A percentile compares a stretch with the other conserved stretches of the same genome.
These are phyloP conservation scores for Helostoma temminkii DNA, from an alignment of 2,797 vertebrate species.

Conservation along the genomic window DNA sequence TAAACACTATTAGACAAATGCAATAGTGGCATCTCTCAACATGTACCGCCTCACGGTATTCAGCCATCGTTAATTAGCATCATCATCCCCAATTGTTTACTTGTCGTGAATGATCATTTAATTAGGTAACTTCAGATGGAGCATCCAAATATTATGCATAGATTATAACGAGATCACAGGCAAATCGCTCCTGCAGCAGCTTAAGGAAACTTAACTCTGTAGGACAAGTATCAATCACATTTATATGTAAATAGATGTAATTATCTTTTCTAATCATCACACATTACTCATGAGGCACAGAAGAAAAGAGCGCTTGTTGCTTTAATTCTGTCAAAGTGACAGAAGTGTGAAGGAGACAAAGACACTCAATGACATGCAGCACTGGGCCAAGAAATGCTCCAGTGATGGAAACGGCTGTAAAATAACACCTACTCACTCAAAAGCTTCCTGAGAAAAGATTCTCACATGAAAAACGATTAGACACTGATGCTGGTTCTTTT, in stretches of 20 bases:
- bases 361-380: constrained; percentile 23
- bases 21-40: constrained; percentile 24
- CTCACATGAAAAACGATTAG: constrained; percentile 23
- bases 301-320: constrained; percentile 32
- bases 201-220: constrained; percentile 58
- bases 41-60: constrained; percentile 27
- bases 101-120: constrained; percentile 71
- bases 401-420: constrained; percentile 42
- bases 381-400: constrained; percentile 32
- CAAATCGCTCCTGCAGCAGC: constrained; percentile 51
- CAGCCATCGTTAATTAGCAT: constrained; percentile 67
- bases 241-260: constrained; percentile 77
- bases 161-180: constrained; percentile 60
- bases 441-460: constrained; percentile 29
- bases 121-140: constrained; percentile 73
- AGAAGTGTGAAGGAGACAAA: constrained; percentile 59
- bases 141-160: constrained; percentile 74
- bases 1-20: constrained; percentile 57
- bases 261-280: constrained; percentile 69
- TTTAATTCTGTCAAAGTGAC: constrained; percentile 49
- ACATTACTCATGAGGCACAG: constrained; percentile 50
- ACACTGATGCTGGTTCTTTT: constrained; percentile 23
- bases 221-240: constrained; percentile 73
- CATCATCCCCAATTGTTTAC: constrained; percentile 71
- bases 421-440: constrained; percentile 39